Evolutionary conservation across 2,888 invertebrate genomes (phyloP).

Genomic region (Rugalucina vietnamica): DNA sequence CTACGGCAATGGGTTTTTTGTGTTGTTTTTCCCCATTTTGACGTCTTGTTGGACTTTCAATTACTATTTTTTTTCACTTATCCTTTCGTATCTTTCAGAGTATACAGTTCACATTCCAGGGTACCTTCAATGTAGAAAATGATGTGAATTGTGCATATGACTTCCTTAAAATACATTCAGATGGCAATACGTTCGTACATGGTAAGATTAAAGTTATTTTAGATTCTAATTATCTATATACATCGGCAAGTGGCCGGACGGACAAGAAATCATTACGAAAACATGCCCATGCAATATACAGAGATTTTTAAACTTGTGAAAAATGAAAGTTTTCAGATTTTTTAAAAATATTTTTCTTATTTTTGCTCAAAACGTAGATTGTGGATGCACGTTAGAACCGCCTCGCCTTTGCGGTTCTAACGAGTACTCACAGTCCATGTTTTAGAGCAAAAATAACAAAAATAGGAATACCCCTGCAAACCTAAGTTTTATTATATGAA

Average conservation of each 20-base stretch:
- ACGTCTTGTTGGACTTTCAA: not conserved
- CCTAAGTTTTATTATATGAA: no score
- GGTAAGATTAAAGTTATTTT: slow-evolving; percentile 17
- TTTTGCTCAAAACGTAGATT: not conserved
- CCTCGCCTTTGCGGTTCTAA: no score
- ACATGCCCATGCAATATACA: no score
- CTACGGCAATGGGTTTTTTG: not conserved
- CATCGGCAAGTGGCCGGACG: no score
- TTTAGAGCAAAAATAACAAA: no score
- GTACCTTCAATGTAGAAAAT: slow-evolving; percentile 36
- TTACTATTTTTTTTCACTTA: not conserved
- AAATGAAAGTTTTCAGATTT: no score
- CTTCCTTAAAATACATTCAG: slow-evolving; percentile 29
- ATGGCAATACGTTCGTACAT: slow-evolving; percentile 28
- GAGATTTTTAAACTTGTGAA: no score
- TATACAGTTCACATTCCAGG: slow-evolving; percentile 35
- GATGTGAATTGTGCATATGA: slow-evolving; percentile 45
- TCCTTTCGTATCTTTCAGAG: no score
- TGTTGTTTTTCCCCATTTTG: not conserved
- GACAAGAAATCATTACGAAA: no score
- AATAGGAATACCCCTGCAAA: no score
- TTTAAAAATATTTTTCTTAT: not conserved
- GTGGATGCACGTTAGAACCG: not conserved
- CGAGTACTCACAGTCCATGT: no score
- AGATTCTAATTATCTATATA: not conserved